Percentiles rank a stretch among this genome's conserved stretches.
These are phyloP conservation scores for Hymenochirus boettgeri DNA, from an alignment of 2,113 vertebrate genomes.

Conservation along the genomic window DNA sequence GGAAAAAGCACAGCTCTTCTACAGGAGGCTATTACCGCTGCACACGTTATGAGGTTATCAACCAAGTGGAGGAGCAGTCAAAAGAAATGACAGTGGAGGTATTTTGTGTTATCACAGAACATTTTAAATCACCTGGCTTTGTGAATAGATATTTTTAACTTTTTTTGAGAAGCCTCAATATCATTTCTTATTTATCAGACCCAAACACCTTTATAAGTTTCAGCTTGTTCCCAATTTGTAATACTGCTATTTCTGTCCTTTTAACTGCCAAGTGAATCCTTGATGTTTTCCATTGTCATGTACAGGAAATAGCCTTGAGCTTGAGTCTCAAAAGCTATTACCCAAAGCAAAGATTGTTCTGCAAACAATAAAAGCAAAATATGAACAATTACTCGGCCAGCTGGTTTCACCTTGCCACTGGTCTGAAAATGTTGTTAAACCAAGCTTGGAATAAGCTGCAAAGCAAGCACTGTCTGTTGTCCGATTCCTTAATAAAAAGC, in stretches of 20 bases:
- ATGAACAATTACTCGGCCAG: conserved; percentile 10
- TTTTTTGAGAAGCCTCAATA: too few relatives aligned
- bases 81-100: conserved; percentile 98
- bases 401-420: conserved; percentile 1
- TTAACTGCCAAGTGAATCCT: too few relatives aligned
- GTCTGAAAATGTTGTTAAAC: background rate
- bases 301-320: background rate
- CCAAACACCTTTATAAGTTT: too few relatives aligned
- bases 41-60: conserved; percentile 94
- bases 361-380: background rate
- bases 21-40: conserved; percentile 97
- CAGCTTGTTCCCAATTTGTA: too few relatives aligned
- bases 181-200: too few relatives aligned
- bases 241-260: too few relatives aligned
- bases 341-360: background rate
- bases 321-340: conserved; percentile 5
- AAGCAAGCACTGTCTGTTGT: background rate
- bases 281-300: background rate
- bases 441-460: background rate
- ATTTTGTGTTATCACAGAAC: too few relatives aligned
- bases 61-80: conserved; percentile 93
- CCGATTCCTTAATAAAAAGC: too few relatives aligned
- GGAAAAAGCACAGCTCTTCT: conserved; percentile 98
- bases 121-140: too few relatives aligned
- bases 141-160: too few relatives aligned